phyloP scores from a whole-genome alignment of 2,113 vertebrate genomes.

The Eira barbara region DNA sequence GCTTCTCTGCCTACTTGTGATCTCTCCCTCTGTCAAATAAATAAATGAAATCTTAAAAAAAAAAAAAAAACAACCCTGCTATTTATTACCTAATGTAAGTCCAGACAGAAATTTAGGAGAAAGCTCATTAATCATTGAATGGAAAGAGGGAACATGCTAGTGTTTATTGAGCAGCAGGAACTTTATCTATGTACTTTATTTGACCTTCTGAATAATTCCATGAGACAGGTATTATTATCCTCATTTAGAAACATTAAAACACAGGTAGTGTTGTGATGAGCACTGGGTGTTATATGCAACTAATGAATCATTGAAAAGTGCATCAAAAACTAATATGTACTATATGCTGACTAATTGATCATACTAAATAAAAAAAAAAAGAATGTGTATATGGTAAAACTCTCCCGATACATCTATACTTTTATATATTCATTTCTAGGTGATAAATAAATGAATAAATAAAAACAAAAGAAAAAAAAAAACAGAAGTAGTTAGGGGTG shows the following conservation, averaged over 20 bases:
- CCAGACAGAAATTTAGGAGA: not conserved
- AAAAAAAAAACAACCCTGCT: no score
- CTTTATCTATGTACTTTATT: not conserved
- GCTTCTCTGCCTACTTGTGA: no score
- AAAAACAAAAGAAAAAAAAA: not conserved
- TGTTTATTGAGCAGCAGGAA: not conserved
- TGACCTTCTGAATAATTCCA: not conserved
- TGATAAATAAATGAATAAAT: not conserved
- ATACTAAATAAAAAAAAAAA: not conserved
- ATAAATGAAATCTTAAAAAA: no score
- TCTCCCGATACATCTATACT: not conserved
- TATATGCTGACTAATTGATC: no score
- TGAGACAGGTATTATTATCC: not conserved
- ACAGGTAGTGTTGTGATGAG: not conserved
- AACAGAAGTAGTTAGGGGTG: not conserved
- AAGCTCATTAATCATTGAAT: not conserved
- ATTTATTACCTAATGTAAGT: not conserved
- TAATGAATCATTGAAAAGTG: not conserved
- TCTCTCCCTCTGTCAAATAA: no score
- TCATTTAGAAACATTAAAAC: constrained; percentile 1
- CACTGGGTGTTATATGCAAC: no score
- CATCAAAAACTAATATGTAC: not conserved
- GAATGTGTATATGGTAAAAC: not conserved
- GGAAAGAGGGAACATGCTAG: not conserved
- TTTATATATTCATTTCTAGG: not conserved